Conservation (phyloP, 2,888 invertebrate species). For the Adelphocoris suturalis region DNA sequence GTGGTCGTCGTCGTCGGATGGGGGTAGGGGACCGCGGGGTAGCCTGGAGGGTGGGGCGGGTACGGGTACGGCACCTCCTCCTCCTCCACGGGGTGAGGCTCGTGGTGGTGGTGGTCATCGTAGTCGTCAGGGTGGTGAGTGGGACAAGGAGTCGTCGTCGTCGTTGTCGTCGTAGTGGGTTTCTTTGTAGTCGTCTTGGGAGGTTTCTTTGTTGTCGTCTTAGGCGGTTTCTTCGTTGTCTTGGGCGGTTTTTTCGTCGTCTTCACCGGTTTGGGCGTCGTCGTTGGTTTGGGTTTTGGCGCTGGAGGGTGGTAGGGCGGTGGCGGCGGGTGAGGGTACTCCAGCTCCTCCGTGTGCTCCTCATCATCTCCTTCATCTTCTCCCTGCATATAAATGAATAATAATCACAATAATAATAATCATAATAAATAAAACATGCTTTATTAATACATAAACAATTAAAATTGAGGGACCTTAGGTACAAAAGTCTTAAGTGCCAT, state of each 20-base stretch:
- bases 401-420: too few relatives aligned
- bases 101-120: constrained; percentile 3
- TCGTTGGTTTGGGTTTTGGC: not conserved
- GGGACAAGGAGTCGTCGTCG: constrained; percentile 7
- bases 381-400: not conserved
- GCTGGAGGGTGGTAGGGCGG: constrained; percentile 23
- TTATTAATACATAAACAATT: not conserved
- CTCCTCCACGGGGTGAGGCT: not conserved
- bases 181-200: constrained; percentile 6
- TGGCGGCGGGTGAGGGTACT: not conserved
- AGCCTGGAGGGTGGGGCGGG: not conserved
- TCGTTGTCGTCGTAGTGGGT: constrained; percentile 14
- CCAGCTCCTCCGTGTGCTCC: not conserved
- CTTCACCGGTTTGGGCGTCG: not conserved
- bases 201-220: not conserved
- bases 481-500: too few relatives aligned
- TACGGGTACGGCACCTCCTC: not conserved
- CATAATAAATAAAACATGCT: too few relatives aligned
- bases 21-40: not conserved
- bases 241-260: not conserved
- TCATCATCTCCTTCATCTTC: not conserved
- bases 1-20: constrained; percentile 12
- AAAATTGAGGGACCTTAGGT: not conserved
- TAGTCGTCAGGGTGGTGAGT: not conserved
- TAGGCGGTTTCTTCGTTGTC: not conserved